Conservation (phyloP, 1,140 invertebrate species). For the Carposina sasakii region DNA sequence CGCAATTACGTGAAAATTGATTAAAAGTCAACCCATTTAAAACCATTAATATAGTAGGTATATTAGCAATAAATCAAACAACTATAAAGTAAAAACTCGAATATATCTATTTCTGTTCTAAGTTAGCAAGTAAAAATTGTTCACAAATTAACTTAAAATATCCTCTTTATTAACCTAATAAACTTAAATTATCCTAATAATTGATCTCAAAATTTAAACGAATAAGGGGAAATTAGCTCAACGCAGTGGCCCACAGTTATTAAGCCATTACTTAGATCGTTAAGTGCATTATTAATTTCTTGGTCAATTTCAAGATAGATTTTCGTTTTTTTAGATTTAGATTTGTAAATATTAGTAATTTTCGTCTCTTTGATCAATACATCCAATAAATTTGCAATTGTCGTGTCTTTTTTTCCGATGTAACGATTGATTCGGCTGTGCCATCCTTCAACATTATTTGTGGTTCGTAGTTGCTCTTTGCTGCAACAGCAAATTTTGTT, state of each 20-base stretch:
- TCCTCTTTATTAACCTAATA: too few relatives aligned
- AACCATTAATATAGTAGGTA: too few relatives aligned
- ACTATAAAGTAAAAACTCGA: too few relatives aligned
- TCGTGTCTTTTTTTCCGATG: conserved; percentile 4
- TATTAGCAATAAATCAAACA: too few relatives aligned
- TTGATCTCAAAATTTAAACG: not conserved
- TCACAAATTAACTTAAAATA: too few relatives aligned
- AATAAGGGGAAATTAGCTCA: not conserved
- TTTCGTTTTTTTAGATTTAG: not conserved
- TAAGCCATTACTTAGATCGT: not conserved
- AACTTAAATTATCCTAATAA: too few relatives aligned
- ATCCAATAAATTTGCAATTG: conserved; percentile 8
- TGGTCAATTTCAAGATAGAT: conserved; percentile 1
- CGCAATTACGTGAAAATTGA: too few relatives aligned
- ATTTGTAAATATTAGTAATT: not conserved
- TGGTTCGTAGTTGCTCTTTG: conserved; percentile 9
- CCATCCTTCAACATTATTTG: conserved; percentile 13
- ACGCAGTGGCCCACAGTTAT: conserved; percentile 1
- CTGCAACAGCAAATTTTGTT: conserved; percentile 7
- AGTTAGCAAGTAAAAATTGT: too few relatives aligned
- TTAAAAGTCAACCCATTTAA: too few relatives aligned
- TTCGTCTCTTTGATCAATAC: conserved; percentile 1
- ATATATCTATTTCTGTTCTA: too few relatives aligned
- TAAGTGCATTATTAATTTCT: not conserved
- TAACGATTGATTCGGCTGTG: conserved; percentile 9